Evolutionary conservation across 2,113 vertebrate genomes (phyloP).

Genomic region (Zosterops lateralis): DNA sequence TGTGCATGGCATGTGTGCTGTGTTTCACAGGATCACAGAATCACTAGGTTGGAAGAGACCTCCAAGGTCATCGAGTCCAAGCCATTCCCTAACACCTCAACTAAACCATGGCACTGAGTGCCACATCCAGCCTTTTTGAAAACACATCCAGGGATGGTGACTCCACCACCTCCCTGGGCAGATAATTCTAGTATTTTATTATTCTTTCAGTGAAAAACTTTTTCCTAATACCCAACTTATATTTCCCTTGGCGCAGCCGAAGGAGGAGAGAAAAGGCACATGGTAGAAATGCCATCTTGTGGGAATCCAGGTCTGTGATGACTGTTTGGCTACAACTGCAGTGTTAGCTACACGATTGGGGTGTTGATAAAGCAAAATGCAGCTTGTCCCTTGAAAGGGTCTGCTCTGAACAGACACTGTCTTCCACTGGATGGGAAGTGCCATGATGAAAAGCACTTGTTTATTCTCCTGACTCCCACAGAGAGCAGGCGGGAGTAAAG

Average conservation of each 20-base stretch:
- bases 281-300: background rate
- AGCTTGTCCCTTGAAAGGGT: background rate
- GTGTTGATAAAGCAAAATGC: background rate
- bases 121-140: background rate
- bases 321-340: background rate
- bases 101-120: background rate
- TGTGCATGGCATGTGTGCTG: background rate
- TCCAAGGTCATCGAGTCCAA: background rate
- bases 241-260: too few species aligned
- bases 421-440: background rate
- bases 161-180: background rate
- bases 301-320: background rate
- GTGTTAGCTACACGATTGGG: rapidly evolving
- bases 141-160: background rate
- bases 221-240: too few species aligned
- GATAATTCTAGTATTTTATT: background rate
- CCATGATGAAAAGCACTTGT: background rate
- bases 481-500: conserved; percentile 18
- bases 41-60: background rate
- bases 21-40: background rate
- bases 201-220: background rate
- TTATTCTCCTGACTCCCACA: background rate
- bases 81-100: background rate
- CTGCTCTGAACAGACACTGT: background rate
- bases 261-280: background rate